These are phyloP conservation scores for Macquaria australasica DNA, from an alignment of 2,113 vertebrate genomes.

Conservation along the genomic window DNA sequence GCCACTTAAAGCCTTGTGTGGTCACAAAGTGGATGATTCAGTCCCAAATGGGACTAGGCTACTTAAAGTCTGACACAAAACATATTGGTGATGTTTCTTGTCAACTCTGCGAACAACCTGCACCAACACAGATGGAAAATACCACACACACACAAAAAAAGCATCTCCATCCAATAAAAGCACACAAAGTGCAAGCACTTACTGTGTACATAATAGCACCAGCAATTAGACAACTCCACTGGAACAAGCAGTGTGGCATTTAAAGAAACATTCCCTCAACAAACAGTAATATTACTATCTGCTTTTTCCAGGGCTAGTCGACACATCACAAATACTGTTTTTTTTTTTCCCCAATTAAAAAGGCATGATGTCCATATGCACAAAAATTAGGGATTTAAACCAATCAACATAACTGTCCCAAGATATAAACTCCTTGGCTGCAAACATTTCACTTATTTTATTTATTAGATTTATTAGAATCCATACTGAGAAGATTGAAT, in stretches of 20 bases:
- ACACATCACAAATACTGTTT: not conserved
- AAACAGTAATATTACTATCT: not conserved
- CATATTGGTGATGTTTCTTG: not conserved
- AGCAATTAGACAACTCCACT: not conserved
- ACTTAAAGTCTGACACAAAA: not conserved
- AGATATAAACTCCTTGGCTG: not conserved
- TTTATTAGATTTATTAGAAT: not conserved
- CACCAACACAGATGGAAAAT: not conserved
- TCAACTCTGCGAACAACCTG: not conserved
- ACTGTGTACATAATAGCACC: not conserved
- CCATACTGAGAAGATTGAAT: not conserved
- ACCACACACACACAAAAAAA: not conserved
- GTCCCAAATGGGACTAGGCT: not conserved
- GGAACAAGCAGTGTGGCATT: not conserved
- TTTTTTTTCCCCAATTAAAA: too few species aligned
- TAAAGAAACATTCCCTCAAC: not conserved
- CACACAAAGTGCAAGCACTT: not conserved
- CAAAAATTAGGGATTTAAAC: not conserved
- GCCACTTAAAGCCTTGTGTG: too few species aligned
- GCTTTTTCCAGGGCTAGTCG: not conserved
- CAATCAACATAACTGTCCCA: not conserved
- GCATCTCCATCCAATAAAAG: not conserved
- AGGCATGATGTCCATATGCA: not conserved
- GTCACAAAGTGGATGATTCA: too few species aligned
- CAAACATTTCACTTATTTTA: not conserved